Base-by-base conservation (phyloP, 2,113 vertebrate species). In the Shinisaurus crocodilurus region DNA sequence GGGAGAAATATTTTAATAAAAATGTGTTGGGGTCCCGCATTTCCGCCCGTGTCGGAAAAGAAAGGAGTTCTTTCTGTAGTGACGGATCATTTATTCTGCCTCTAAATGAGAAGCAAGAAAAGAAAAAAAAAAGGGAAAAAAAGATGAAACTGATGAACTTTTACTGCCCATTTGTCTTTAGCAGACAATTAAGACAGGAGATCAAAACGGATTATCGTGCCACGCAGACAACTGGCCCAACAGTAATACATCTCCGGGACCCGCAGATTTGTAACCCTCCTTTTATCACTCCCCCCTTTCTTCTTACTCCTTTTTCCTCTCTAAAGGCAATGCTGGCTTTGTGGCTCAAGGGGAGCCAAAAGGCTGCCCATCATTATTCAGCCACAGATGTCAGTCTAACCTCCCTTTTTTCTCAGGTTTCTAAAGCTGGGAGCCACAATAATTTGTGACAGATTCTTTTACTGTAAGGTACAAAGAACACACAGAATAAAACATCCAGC, bases 281-380 rank as follows among this genome's bases (percentile, higher is more conserved):
- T 98, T 98, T 97, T 40, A 90, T 90, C 88, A 34, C 97, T 97
- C 97, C 97, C 96, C 97, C 96, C 88, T 98, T 98, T 98, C 97
- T 98, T 98, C 98, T 97, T 96, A 96, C 96, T 95, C 97, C 97
- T 98, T 98, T 98, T 96, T 98, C 98, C 96, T 96, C 96, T 98
- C 97, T 97, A 97, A 98, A 97, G 95, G 96, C 96, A 98, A 96
- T 96, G 97, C 97, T 97, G 96, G 97, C 98, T 98, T 98, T 98
- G 97, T 98, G 98, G 98, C 98, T 98, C 98, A 98, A 98, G 98
- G 98, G 98, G 98, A 98, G 97, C 97, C 97, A 97, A 98, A 98
- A 98, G 97, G 98, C 97, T 97, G 97, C 97, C 97, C 97, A 98
- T 98, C 98, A 98, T 98, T 98, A 98, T 98, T 98, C 98, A 97